Base-by-base conservation (phyloP, 2,113 vertebrate genomes). In the Hyperopisus bebe region DNA sequence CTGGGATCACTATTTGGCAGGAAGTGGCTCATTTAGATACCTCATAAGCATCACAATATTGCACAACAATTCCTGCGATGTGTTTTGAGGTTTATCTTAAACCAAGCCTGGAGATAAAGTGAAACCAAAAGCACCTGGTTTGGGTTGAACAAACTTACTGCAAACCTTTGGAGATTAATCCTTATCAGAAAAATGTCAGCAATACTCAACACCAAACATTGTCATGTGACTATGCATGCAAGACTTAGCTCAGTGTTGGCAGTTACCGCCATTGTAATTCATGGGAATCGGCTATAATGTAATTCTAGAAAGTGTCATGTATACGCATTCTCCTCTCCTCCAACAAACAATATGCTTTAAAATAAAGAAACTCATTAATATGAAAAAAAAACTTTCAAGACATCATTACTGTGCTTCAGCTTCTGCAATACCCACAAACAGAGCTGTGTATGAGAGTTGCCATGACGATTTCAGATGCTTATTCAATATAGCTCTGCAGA, bases 281-380 rank as follows among this genome's bases (percentile, higher is more conserved):
- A 89, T 46, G 47, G 66, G 42, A 46, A 46, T n/a, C n/a, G 21
- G 39, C 88, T 88, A 11, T 53, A 88, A 66, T 66, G 70, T 15
- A 51, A 88, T 27, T 39, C 39, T 39, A 15, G 17, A 83, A 39
- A 6, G 82, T 87, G 90, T 87, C 77, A 74, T 90, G 89, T 74
- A 90, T 93, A 93, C 80, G 92, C 21, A 9, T 92, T 94, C 55
- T 89, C 90, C 86, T 93, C 94, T 94, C 94, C 94, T 66, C 55
- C 55, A n/a, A n/a, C 55, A 66, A 66, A 66, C 62, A 13, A 31
- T 13, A 70, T 70, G 62, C n/a, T 70, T 94, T 94, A 92, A 92
- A 94, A 95, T 93, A 93, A n/a, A 44, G 21, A 89, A 51, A 27
- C 15, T 47, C 58, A 84, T 48, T 85, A 80, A 80, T 39, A 42